phyloP scores from a whole-genome alignment of 2,888 invertebrate species.

The Cephus sareptanus region DNA sequence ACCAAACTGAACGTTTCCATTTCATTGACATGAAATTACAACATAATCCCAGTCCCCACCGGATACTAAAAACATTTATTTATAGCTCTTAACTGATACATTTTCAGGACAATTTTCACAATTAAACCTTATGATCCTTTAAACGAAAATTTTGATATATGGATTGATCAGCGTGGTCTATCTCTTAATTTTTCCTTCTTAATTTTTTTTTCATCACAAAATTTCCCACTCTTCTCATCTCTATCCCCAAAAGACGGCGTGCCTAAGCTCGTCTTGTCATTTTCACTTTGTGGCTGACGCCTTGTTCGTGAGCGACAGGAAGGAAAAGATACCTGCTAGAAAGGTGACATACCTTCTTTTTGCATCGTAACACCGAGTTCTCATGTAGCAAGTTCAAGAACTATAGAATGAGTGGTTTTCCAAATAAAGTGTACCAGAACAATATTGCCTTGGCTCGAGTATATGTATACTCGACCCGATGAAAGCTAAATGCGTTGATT shows the following conservation, averaged over 20 bases:
- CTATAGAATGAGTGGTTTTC: not conserved
- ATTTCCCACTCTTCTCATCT: not conserved
- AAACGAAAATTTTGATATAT: not conserved
- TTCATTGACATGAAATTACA: not conserved
- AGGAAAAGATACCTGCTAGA: not conserved
- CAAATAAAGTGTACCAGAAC: not conserved
- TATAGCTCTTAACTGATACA: not conserved
- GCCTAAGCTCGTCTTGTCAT: not conserved
- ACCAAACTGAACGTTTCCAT: not conserved
- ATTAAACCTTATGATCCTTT: not conserved
- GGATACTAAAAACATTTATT: not conserved
- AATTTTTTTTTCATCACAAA: no score
- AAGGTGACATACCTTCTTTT: not conserved
- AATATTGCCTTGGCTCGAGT: not conserved
- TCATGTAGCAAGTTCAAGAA: not conserved
- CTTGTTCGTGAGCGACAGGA: not conserved
- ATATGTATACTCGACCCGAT: not conserved
- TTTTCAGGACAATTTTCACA: not conserved
- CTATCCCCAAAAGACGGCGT: not conserved
- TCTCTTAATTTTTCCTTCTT: not conserved
- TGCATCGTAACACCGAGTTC: not conserved
- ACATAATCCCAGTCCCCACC: not conserved
- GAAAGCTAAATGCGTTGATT: not conserved
- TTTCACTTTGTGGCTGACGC: not conserved
- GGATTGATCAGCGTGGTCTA: not conserved